Percentiles rank a stretch among this genome's conserved stretches.
Conservation (phyloP, 2,888 invertebrate genomes). For the Platycheirus rosarum region DNA sequence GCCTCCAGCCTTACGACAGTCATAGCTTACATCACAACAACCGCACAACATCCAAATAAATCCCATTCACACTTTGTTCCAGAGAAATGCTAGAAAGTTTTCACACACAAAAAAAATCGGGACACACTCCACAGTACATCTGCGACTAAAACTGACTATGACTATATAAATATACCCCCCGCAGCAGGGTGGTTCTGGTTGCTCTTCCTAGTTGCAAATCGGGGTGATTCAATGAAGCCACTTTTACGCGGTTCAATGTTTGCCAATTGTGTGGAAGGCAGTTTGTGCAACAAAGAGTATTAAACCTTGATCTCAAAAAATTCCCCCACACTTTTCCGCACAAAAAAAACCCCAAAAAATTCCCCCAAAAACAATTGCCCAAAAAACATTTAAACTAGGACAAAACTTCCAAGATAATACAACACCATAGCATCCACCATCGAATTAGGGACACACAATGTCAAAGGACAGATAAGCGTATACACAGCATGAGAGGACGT, state of each 20-base stretch:
- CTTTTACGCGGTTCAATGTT: not conserved
- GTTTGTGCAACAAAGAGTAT: slow-evolving; percentile 4
- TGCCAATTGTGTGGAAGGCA: not conserved
- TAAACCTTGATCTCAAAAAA: slow-evolving; percentile 13
- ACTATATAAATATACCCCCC: too few species aligned
- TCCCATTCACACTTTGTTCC: slow-evolving; percentile 39
- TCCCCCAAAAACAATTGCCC: not conserved
- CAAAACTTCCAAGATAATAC: slow-evolving; percentile 36
- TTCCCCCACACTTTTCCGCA: not conserved
- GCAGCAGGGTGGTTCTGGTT: not conserved
- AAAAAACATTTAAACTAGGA: slow-evolving; percentile 12
- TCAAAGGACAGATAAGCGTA: slow-evolving; percentile 48
- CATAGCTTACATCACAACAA: slow-evolving; percentile 36
- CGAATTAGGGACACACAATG: slow-evolving; percentile 62
- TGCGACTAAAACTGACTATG: too few species aligned
- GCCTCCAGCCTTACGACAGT: slow-evolving; percentile 29
- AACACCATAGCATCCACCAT: slow-evolving; percentile 4
- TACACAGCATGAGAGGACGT: not conserved
- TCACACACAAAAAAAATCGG: not conserved
- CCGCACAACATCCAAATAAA: slow-evolving; percentile 48
- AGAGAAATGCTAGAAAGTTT: slow-evolving; percentile 27
- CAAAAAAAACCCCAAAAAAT: not conserved
- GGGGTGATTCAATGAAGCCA: not conserved
- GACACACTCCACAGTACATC: too few species aligned
- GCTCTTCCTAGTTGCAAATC: not conserved